Percentiles rank a stretch among this genome's conserved stretches.
Conservation (phyloP, 1,140 invertebrate species). For the Aleiodes sp. region DNA sequence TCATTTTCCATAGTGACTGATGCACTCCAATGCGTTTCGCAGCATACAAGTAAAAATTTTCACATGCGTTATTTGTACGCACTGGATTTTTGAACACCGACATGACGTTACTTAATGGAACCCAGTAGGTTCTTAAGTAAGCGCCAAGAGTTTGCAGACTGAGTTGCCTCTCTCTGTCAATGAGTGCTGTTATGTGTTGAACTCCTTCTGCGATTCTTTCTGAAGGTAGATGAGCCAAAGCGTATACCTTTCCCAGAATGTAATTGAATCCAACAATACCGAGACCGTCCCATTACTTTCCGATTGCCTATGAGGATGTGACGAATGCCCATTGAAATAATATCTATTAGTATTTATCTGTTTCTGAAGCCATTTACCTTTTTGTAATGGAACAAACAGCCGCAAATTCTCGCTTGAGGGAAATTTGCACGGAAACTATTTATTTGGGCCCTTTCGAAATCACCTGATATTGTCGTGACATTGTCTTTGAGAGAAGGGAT, state of each 20-base stretch:
- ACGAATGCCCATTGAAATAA: not conserved
- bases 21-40: slow-evolving; percentile 15
- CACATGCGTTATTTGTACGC: slow-evolving; percentile 22
- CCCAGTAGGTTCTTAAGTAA: slow-evolving; percentile 20
- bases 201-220: slow-evolving; percentile 12
- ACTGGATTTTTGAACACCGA: slow-evolving; percentile 21
- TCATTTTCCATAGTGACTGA: slow-evolving; percentile 11
- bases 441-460: slow-evolving; percentile 14
- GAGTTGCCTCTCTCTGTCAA: slow-evolving; percentile 16
- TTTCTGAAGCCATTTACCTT: not conserved
- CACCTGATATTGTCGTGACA: slow-evolving; percentile 10
- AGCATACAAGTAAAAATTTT: slow-evolving; percentile 28
- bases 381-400: slow-evolving; percentile 17
- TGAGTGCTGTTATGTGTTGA: not conserved
- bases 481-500: slow-evolving; percentile 12
- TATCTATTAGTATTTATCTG: too few species aligned
- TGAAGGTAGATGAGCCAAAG: slow-evolving; percentile 21
- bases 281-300: not conserved
- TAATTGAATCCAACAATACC: slow-evolving; percentile 14
- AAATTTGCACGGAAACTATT: slow-evolving; percentile 17
- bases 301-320: slow-evolving; percentile 13
- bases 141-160: not conserved
- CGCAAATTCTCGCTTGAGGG: slow-evolving; percentile 4
- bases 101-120: slow-evolving; percentile 20
- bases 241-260: slow-evolving; percentile 24